Percentiles rank a stretch among this genome's conserved stretches.
phyloP scores from a whole-genome alignment of 2,797 vertebrate genomes.

The Pteropus rufus region DNA sequence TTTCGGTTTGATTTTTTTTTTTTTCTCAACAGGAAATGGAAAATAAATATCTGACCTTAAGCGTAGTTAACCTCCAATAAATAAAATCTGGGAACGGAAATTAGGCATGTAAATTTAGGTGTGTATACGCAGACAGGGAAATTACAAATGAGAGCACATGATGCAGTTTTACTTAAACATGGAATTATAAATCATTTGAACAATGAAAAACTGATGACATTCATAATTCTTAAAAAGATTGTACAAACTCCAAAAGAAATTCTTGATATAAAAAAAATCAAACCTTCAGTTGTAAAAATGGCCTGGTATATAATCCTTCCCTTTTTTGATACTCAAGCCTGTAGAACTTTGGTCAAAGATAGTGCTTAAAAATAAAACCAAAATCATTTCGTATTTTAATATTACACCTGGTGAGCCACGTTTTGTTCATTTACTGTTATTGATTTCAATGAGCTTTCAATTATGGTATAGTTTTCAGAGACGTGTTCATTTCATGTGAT shows the following conservation, averaged over 20 bases:
- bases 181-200: background rate
- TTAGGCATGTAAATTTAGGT: background rate
- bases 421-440: background rate
- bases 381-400: background rate
- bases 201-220: background rate
- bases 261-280: background rate
- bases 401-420: background rate
- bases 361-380: background rate
- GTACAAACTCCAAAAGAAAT: background rate
- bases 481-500: background rate
- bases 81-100: slow-evolving; percentile 1
- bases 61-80: background rate
- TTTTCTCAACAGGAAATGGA: background rate
- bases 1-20: background rate
- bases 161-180: background rate
- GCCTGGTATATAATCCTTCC: background rate
- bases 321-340: background rate
- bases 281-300: background rate
- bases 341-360: background rate
- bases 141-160: background rate
- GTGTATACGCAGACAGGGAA: background rate
- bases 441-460: background rate
- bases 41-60: slow-evolving; percentile 31
- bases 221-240: background rate
- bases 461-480: background rate